A percentile compares a stretch with the other conserved stretches of the same genome.
Evolutionary conservation across 2,113 vertebrate species (phyloP).

Genomic region (Corydoras maculifer): DNA sequence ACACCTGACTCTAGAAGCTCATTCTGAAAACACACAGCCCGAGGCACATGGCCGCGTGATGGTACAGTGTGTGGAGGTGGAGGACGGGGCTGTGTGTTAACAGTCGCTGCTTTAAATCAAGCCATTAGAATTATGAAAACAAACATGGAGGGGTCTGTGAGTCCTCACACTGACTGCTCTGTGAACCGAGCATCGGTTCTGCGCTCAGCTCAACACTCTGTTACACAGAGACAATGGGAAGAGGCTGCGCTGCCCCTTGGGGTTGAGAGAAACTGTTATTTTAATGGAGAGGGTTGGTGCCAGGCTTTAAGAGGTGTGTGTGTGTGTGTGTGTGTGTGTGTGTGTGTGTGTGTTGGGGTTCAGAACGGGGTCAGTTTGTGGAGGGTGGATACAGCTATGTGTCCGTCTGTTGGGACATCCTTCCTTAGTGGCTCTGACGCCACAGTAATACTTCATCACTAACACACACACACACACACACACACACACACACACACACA

Average conservation of each 20-base stretch:
- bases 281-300: slow-evolving; percentile 20
- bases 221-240: neutral
- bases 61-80: too few species aligned
- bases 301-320: slow-evolving; percentile 8
- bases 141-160: neutral
- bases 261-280: slow-evolving; percentile 17
- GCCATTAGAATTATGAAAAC: too few species aligned
- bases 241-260: slow-evolving; percentile 2
- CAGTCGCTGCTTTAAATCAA: neutral
- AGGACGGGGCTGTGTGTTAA: neutral
- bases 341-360: slow-evolving; percentile 24
- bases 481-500: slow-evolving; percentile 2
- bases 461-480: too few species aligned
- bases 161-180: neutral
- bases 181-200: neutral
- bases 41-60: too few species aligned
- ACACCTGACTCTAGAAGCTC: too few species aligned
- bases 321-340: slow-evolving; percentile 23
- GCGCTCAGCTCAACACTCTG: neutral
- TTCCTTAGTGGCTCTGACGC: slow-evolving; percentile 27
- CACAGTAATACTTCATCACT: slow-evolving; percentile 30
- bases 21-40: too few species aligned
- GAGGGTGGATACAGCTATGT: slow-evolving; percentile 27
- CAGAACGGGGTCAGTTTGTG: slow-evolving; percentile 34
- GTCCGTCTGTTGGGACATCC: slow-evolving; percentile 37